These are phyloP conservation scores for Mastacembelus armatus DNA, from an alignment of 2,797 vertebrate genomes.

Conservation along the genomic window DNA sequence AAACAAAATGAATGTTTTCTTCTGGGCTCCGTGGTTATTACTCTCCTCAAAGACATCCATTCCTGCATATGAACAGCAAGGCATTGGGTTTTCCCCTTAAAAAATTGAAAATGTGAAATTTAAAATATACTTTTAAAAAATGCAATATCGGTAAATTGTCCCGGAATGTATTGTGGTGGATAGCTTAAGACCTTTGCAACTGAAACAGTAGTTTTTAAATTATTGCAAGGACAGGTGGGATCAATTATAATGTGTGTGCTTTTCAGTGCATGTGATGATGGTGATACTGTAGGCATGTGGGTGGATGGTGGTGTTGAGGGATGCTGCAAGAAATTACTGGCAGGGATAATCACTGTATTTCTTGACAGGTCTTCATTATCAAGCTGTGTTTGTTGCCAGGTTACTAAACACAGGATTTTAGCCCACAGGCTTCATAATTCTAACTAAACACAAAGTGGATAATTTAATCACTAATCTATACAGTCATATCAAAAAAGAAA, in stretches of 20 bases:
- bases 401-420: slow-evolving; percentile 35
- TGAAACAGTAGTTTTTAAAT: not conserved
- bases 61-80: slow-evolving; percentile 13
- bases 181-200: not conserved
- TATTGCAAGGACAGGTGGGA: not conserved
- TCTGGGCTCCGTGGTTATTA: slow-evolving; percentile 19
- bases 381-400: slow-evolving; percentile 40
- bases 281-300: slow-evolving; percentile 10
- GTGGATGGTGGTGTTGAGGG: not conserved
- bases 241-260: slow-evolving; percentile 9
- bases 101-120: too few relatives aligned
- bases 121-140: not conserved
- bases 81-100: slow-evolving; percentile 5
- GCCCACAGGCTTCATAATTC: slow-evolving; percentile 3
- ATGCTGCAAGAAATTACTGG: slow-evolving; percentile 31
- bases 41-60: not conserved
- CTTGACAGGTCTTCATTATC: slow-evolving; percentile 29
- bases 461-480: slow-evolving; percentile 2
- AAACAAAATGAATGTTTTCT: slow-evolving; percentile 30
- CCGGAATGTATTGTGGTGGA: not conserved
- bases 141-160: not conserved
- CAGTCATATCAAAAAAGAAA: not conserved
- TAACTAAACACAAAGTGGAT: not conserved
- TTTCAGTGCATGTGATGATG: not conserved
- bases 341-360: slow-evolving; percentile 23